phyloP scores from a whole-genome alignment of 2,113 vertebrate genomes.

The Mesembrinibis cayennensis region DNA sequence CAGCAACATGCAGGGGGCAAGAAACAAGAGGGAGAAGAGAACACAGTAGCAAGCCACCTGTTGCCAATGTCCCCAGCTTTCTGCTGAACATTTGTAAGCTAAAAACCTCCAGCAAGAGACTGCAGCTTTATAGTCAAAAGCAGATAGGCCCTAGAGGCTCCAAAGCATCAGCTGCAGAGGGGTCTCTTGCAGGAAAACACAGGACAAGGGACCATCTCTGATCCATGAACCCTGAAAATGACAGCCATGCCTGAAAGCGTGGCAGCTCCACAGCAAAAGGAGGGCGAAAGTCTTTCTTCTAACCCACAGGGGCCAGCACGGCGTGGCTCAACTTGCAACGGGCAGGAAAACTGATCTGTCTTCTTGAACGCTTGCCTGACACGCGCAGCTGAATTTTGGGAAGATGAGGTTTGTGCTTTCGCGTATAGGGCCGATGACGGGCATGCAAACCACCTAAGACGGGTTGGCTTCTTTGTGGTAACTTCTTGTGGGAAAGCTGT shows the following conservation, averaged over 20 bases:
- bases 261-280: background rate
- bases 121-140: background rate
- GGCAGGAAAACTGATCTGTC: background rate
- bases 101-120: background rate
- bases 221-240: background rate
- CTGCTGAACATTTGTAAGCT: background rate
- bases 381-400: background rate
- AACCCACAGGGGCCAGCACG: background rate
- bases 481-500: background rate
- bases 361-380: background rate
- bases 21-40: background rate
- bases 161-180: background rate
- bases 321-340: background rate
- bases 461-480: background rate
- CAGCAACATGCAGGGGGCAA: background rate
- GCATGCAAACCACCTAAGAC: background rate
- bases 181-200: background rate
- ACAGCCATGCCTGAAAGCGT: background rate
- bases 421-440: rapidly evolving
- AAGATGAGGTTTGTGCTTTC: background rate
- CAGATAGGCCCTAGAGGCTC: background rate
- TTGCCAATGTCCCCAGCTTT: background rate
- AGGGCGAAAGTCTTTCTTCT: background rate
- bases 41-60: background rate
- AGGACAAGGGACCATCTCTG: background rate